Evolutionary conservation across 2,888 invertebrate species (phyloP), one percentile per base, ranked within the genome.

Genomic region (Vanessa cardui): DNA sequence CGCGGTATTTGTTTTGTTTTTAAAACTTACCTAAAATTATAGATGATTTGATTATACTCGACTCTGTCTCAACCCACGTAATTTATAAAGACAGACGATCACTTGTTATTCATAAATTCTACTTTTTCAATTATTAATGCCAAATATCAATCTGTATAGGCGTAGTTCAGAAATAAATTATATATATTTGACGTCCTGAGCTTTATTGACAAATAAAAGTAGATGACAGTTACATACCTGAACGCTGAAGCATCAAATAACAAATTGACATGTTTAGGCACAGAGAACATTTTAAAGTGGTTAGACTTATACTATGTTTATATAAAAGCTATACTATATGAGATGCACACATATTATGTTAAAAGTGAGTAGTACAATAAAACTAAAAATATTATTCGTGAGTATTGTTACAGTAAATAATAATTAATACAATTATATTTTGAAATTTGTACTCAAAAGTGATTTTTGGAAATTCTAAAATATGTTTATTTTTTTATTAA

Each of bases 1-100:
- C 82, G 81, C 77, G 73, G 39, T 69, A 62, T 56, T 70, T 69
- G 54, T 66, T 70, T 39, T 46, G 46, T 61, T 66, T 47, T 39
- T 39, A 56, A 39, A 46, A 18, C 65, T 66, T 54, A 66, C 65
- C 54, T 39, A 66, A 65, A 64, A 50, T 47, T 54, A 50, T 9
- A 60, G 65, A 33, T 18, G 60, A 54, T 20, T 8, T 12, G n/a
- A 54, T 60, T 52, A 60, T 8, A n/a, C 33, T 21, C 12, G 26
- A 26, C 16, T 44, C 12, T 39, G n/a, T 3, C 16, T 46, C 12
- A 46, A 26, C 21, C 45, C 46, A 59, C 59, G 9, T 16, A 45
- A 26, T 16, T 16, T 26, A 39, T 26, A 12, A 46, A 59, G 26
- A 26, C 21, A 46, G 18, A 61, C 26, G 33, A n/a, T 58, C 56